Evolutionary conservation across 2,113 vertebrate genomes (phyloP), one percentile per base, ranked within the genome.

Genomic region (Cyprinus carpio): DNA sequence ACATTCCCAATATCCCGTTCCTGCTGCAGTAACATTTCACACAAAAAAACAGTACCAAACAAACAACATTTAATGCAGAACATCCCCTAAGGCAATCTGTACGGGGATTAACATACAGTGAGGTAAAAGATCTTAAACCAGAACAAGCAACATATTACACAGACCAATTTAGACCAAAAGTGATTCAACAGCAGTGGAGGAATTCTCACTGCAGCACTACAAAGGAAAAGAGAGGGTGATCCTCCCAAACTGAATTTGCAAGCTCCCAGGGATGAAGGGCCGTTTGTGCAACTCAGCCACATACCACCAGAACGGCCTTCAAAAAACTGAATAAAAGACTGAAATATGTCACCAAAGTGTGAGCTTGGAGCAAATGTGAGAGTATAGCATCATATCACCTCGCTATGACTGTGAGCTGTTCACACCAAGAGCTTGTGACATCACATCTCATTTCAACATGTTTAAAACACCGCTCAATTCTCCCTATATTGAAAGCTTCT

Each of bases 201-300:
- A 56, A 75, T 85, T 80, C 80, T 87, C 79, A 85, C 40, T 81
- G 88, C 76, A 85, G 84, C 80, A 84, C 75, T 64, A 79, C 49
- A 40, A 54, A 71, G 31, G 20, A 65, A n/a, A n/a, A 65, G 43
- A 78, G 29, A 75, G 43, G 69, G 37, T 34, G 43, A 85, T 54
- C 81, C 49, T 56, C 64, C 81, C 34, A 78, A 84, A 58, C 72
- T 74, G 54, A 85, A 84, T 72, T 81, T 82, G 54, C 76, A 79
- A 65, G 71, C 37, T 56, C 77, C 58, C 58, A 77, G 62, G 51
- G 51, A 40, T 65, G 60, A 65, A 79, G 31, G 31, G 51, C 72
- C 71, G 29, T 83, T 79, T 85, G 56, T 7, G 83, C 84, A 83
- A 83, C 74, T 27, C 23, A 81, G 83, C 82, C 79, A 77, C 64